Percentiles rank a stretch among this genome's conserved stretches.
phyloP scores from a whole-genome alignment of 2,113 vertebrate genomes.

The Gasterosteus aculeatus region DNA sequence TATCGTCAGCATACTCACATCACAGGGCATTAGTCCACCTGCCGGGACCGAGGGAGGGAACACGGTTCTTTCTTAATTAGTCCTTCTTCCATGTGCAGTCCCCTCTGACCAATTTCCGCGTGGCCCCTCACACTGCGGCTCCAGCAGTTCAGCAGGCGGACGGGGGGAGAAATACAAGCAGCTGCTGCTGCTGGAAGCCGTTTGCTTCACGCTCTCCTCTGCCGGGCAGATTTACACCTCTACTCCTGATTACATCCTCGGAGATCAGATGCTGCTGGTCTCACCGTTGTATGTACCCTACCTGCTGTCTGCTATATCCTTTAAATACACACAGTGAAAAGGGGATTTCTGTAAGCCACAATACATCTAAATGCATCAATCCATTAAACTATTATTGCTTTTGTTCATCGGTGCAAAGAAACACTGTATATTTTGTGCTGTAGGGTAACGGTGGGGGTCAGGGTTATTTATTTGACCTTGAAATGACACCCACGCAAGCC shows the following conservation, averaged over 20 bases:
- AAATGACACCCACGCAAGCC: conserved; percentile 9
- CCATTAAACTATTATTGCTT: conserved; percentile 10
- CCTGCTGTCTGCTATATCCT: neutral
- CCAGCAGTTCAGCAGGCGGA: conserved; percentile 5
- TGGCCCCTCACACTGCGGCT: conserved; percentile 41
- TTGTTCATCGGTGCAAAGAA: neutral
- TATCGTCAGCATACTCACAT: conserved; percentile 6
- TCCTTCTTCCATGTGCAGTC: conserved; percentile 32
- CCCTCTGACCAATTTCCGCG: conserved; percentile 55
- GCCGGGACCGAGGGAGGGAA: neutral
- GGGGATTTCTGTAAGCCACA: neutral
- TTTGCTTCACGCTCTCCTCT: conserved; percentile 52
- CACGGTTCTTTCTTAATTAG: conserved; percentile 44
- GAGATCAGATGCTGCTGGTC: conserved; percentile 44
- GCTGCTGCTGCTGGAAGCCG: conserved; percentile 23
- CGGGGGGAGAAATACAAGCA: conserved; percentile 49
- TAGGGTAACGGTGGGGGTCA: neutral
- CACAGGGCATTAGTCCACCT: neutral
- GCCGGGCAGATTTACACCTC: conserved; percentile 55
- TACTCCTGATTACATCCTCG: conserved; percentile 46
- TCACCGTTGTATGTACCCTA: neutral
- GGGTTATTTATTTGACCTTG: conserved; percentile 7
- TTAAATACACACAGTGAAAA: conserved; percentile 16
- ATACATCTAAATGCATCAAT: neutral
- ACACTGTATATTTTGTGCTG: conserved; percentile 1